These are phyloP conservation scores for Dyspetes luteomarginatus DNA, from an alignment of 2,888 invertebrate genomes.

Conservation along the genomic window DNA sequence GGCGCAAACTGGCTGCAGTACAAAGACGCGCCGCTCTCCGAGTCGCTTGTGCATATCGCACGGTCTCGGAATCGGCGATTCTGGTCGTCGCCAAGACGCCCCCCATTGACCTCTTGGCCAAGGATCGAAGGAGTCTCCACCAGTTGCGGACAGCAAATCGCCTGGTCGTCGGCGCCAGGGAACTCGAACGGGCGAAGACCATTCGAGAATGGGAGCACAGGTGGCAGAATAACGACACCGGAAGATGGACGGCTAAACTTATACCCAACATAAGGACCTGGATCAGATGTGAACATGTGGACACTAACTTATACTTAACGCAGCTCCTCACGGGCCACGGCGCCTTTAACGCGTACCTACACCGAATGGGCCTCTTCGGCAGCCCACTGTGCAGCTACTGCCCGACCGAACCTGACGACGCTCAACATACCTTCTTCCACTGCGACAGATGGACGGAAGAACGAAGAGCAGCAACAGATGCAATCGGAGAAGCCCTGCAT, in stretches of 20 bases:
- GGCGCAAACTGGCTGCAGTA: slow-evolving; percentile 55
- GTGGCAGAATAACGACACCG: slow-evolving; percentile 26
- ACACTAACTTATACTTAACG: slow-evolving; percentile 63
- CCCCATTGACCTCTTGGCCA: slow-evolving; percentile 63
- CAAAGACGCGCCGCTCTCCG: slow-evolving; percentile 64
- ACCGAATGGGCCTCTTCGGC: background rate
- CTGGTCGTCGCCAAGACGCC: slow-evolving; percentile 61
- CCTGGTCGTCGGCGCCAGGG: background rate
- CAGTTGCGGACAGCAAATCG: background rate
- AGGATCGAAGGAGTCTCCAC: slow-evolving; percentile 24
- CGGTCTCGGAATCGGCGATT: slow-evolving; percentile 61
- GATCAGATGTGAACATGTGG: slow-evolving; percentile 20
- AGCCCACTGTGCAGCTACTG: slow-evolving; percentile 1
- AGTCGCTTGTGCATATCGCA: slow-evolving; percentile 62
- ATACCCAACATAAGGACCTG: slow-evolving; percentile 30
- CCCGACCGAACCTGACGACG: background rate
- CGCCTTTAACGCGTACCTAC: slow-evolving; percentile 61
- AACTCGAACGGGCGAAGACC: slow-evolving; percentile 21
- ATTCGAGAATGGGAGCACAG: slow-evolving; percentile 28
- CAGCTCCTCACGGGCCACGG: slow-evolving; percentile 69
- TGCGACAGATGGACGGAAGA: slow-evolving; percentile 1
- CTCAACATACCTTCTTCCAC: slow-evolving; percentile 8
- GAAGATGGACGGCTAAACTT: slow-evolving; percentile 36
- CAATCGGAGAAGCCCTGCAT: background rate
- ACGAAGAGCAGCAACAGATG: background rate